These are phyloP conservation scores for Wiebesia pumilae DNA, from an alignment of 1,140 invertebrate genomes.

Conservation along the genomic window DNA sequence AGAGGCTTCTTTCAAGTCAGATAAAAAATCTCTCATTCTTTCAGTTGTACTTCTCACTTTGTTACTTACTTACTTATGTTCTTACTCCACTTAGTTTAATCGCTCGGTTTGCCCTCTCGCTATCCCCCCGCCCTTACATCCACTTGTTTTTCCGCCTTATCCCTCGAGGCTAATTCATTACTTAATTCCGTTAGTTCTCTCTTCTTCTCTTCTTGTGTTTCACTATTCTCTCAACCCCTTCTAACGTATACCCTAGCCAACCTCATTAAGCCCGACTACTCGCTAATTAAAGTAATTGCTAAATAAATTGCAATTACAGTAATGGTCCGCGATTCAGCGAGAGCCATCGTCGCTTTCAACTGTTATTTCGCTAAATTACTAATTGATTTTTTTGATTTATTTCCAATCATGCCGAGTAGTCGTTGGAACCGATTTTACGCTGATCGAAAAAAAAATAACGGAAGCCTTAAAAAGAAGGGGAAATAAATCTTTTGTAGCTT, in stretches of 20 bases:
- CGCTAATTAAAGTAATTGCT: conserved; percentile 76
- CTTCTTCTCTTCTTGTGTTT: conserved; percentile 54
- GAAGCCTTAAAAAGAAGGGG: conserved; percentile 12
- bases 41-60: conserved; percentile 59
- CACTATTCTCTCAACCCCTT: conserved; percentile 55
- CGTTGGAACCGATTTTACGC: conserved; percentile 7
- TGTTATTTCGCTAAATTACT: conserved; percentile 22
- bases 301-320: conserved; percentile 75
- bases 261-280: conserved; percentile 61
- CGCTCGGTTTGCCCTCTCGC: conserved; percentile 55
- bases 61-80: conserved; percentile 71
- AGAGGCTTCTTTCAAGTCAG: neutral
- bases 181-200: conserved; percentile 72
- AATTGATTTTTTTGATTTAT: conserved; percentile 53
- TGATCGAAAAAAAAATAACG: conserved; percentile 43
- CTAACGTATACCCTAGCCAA: conserved; percentile 53
- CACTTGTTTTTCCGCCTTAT: conserved; percentile 74
- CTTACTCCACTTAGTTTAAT: conserved; percentile 75
- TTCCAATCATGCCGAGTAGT: conserved; percentile 48
- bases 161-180: conserved; percentile 74
- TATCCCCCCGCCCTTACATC: conserved; percentile 61
- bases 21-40: conserved; percentile 44
- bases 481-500: conserved; percentile 45
- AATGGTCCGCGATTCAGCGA: conserved; percentile 67
- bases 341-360: conserved; percentile 43